Conservation (phyloP, 2,113 vertebrate genomes). For the Chamaea fasciata region DNA sequence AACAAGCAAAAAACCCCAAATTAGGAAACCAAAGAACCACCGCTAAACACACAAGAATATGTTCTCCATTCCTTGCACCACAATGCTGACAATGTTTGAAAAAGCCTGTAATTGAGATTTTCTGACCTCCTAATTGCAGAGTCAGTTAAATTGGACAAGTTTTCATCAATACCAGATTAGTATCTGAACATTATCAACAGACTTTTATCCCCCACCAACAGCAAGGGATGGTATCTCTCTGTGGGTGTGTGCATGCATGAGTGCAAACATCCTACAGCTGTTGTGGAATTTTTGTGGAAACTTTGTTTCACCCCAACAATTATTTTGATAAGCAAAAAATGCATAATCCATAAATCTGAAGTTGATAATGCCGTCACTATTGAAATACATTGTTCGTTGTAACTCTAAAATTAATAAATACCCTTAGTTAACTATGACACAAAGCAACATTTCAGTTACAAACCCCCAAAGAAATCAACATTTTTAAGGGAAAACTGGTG, state of each 20-base stretch:
- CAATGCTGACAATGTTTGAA: not conserved
- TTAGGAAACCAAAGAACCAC: not conserved
- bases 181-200: not conserved
- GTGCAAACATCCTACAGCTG: not conserved
- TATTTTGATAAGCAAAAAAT: not conserved
- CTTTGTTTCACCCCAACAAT: not conserved
- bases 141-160: not conserved
- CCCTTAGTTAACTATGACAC: not conserved
- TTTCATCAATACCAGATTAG: not conserved
- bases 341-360: not conserved
- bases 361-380: rapidly evolving
- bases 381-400: not conserved
- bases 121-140: not conserved
- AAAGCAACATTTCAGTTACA: not conserved
- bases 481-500: not conserved
- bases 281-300: not conserved
- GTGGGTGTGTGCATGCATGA: not conserved
- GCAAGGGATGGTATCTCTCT: not conserved
- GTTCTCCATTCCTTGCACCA: not conserved
- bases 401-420: not conserved
- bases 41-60: not conserved
- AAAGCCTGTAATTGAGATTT: not conserved
- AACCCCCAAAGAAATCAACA: not conserved
- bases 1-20: rapidly evolving
- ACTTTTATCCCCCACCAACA: not conserved